These are phyloP conservation scores for Proctacanthus coquilletti DNA, from an alignment of 1,140 invertebrate genomes.

Conservation along the genomic window DNA sequence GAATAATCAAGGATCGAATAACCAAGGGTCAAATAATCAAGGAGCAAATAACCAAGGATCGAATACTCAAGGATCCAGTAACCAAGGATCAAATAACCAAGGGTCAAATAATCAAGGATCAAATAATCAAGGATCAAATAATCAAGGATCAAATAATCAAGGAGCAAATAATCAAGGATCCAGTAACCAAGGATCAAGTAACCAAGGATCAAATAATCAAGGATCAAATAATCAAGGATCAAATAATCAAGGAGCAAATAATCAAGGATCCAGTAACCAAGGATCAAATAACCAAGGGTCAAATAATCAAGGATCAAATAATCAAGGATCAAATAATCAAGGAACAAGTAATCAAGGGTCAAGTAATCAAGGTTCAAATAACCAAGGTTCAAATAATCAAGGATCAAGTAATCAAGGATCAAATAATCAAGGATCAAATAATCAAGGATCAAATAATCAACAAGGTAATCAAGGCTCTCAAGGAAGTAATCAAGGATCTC, in stretches of 20 bases:
- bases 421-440: constrained; percentile 4
- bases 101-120: not conserved
- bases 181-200: not conserved
- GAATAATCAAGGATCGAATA: constrained; percentile 1
- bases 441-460: constrained; percentile 3
- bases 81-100: not conserved
- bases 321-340: constrained; percentile 9
- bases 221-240: constrained; percentile 2
- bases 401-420: constrained; percentile 5
- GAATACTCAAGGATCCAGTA: not conserved
- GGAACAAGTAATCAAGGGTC: constrained; percentile 6
- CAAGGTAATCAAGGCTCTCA: constrained; percentile 1
- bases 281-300: not conserved
- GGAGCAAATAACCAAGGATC: constrained; percentile 2
- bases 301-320: constrained; percentile 1
- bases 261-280: constrained; percentile 4
- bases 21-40: constrained; percentile 1
- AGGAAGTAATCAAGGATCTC: not conserved
- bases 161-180: not conserved
- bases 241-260: constrained; percentile 2
- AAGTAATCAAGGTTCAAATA: constrained; percentile 6
- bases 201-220: constrained; percentile 1
- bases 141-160: constrained; percentile 3
- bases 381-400: not conserved
- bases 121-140: constrained; percentile 3